A percentile compares a stretch with the other conserved stretches of the same genome.
phyloP scores from a whole-genome alignment of 2,888 invertebrate species.

The Cyclophora punctaria region DNA sequence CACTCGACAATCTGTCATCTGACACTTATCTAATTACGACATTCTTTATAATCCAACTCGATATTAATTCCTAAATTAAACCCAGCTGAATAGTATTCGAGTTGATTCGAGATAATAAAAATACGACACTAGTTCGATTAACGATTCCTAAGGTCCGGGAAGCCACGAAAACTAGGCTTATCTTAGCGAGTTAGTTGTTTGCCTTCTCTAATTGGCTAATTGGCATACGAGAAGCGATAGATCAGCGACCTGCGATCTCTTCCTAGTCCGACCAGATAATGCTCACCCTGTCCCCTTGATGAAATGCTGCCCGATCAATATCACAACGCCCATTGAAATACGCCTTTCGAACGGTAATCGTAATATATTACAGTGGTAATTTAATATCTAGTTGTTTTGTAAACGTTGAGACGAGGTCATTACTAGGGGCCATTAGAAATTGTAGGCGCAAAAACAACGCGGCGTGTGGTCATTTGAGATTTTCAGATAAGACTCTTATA shows the following conservation, averaged over 20 bases:
- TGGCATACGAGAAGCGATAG: constrained; percentile 65
- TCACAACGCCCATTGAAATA: constrained; percentile 59
- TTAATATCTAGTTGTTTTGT: constrained; percentile 30
- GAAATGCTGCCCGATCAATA: constrained; percentile 63
- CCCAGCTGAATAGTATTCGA: constrained; percentile 28
- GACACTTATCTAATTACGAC: constrained; percentile 44
- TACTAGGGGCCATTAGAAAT: constrained; percentile 36
- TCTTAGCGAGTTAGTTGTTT: constrained; percentile 44
- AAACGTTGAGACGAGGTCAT: constrained; percentile 29
- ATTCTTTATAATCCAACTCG: constrained; percentile 32
- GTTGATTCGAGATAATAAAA: constrained; percentile 10
- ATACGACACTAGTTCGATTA: constrained; percentile 19
- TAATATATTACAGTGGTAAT: constrained; percentile 37
- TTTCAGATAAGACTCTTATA: constrained; percentile 34
- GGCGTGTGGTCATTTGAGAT: constrained; percentile 42
- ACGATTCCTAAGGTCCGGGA: constrained; percentile 20
- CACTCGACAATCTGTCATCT: constrained; percentile 42
- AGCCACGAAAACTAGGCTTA: constrained; percentile 29
- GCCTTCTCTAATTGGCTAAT: constrained; percentile 72
- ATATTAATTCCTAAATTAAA: constrained; percentile 38
- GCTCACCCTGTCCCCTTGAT: constrained; percentile 54
- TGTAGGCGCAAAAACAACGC: constrained; percentile 43
- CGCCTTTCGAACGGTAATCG: constrained; percentile 47
- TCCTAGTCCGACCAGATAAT: constrained; percentile 59
- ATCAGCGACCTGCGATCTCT: constrained; percentile 60